Evolutionary conservation across 2,797 vertebrate species (phyloP), one percentile per base, ranked within the genome.

Genomic region (Chelmon rostratus): DNA sequence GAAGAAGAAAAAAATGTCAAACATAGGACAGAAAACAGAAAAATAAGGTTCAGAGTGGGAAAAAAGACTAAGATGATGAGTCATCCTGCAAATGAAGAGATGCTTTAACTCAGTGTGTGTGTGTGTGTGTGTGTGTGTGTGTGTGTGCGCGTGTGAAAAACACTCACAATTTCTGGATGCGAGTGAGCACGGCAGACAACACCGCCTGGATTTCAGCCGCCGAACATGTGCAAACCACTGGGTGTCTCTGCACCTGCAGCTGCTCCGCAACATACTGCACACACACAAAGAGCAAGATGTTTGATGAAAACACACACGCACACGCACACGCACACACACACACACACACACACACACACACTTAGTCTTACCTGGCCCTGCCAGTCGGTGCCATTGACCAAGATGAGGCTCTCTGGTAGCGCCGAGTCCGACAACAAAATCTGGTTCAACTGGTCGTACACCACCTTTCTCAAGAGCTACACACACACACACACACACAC

Each of bases 141-240:
- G 23, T 42, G 49, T 63, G 71, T 35, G 35, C 33, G 53, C 59
- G 38, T 53, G 59, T n/a, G 46, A 23, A 42, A 46, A 40, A 69
- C 3, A 94, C 98, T 98, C 94, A 99, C 98, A 98, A 99, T 86
- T 98, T 97, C 95, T 99, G 98, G 88, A 99, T 99, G 78, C 98
- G 96, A 21, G 97, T 97, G 64, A 99, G 96, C 11, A 99, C 95
- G 0, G 98, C 97, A 0, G 97, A 96, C 86, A 99, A 96, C 66
- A 97, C 97, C 0, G 98, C 97, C 93, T 99, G 98, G 85, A 99
- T 98, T 86, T 99, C 98, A 0, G 97, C 97, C 0, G 95, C 88
- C 0, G 97, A 98, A 85, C 97, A 98, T 15, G 98, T 99, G 90
- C 97, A 98, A 13, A 99, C 96, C 9, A 99, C 97, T 21, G 97